A percentile compares a stretch with the other conserved stretches of the same genome.
Evolutionary conservation across 2,797 vertebrate species (phyloP).

Genomic region (Tarsius wallacei): DNA sequence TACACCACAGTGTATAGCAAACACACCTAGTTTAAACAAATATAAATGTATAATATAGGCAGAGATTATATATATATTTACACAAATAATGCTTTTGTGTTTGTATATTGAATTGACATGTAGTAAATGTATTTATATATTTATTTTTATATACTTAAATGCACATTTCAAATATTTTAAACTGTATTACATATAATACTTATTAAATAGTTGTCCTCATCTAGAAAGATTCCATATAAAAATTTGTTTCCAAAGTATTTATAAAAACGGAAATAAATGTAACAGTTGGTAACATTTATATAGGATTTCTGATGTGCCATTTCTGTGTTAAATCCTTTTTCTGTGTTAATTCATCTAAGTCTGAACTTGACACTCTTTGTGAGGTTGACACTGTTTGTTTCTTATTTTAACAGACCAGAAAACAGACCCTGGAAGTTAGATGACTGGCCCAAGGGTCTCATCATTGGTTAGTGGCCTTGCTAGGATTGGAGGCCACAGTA

Average conservation of each 20-base stretch:
- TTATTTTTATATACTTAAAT: background rate
- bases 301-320: rapidly evolving
- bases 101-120: background rate
- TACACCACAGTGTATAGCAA: too few species aligned
- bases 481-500: too few species aligned
- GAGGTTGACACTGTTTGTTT: background rate
- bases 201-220: background rate
- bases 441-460: background rate
- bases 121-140: background rate
- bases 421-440: background rate
- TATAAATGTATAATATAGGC: background rate
- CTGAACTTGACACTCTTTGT: background rate
- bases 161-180: background rate
- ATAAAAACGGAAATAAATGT: background rate
- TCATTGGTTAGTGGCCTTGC: background rate
- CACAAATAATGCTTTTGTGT: background rate
- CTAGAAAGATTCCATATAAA: background rate
- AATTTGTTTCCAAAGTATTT: background rate
- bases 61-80: background rate
- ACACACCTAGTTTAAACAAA: background rate
- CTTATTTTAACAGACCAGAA: background rate
- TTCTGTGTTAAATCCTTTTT: background rate
- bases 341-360: background rate
- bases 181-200: background rate
- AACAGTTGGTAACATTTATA: background rate